phyloP scores from a whole-genome alignment of 2,113 vertebrate species.

The Cheilinus undulatus region DNA sequence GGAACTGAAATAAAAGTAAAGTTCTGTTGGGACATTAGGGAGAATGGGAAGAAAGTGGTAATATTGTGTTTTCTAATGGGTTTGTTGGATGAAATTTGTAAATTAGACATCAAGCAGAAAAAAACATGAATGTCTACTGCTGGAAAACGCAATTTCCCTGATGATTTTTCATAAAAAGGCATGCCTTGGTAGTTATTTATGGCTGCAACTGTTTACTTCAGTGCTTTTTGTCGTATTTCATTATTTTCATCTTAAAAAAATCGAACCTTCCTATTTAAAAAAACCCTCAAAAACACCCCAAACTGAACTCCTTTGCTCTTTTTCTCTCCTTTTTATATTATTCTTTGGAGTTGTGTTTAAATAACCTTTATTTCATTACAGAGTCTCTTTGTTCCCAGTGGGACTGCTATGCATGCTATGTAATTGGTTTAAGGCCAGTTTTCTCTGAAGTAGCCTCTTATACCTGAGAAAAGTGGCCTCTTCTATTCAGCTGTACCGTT shows the following conservation, averaged over 20 bases:
- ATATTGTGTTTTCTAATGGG: background rate
- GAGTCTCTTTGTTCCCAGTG: background rate
- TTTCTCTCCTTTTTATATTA: background rate
- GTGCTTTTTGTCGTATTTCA: background rate
- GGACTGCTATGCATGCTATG: background rate
- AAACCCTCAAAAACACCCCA: background rate
- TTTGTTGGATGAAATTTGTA: background rate
- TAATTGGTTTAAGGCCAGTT: conserved; percentile 19
- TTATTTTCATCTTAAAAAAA: background rate
- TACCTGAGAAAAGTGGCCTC: conserved; percentile 4
- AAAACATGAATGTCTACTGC: background rate
- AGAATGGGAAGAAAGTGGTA: background rate
- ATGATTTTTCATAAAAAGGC: background rate
- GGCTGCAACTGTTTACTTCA: background rate
- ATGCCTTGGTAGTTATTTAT: background rate
- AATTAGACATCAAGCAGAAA: background rate
- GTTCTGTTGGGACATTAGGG: background rate
- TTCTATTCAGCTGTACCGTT: background rate
- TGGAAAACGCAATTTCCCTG: background rate
- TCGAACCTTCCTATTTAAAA: background rate
- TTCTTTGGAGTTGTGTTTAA: background rate
- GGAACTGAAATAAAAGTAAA: background rate
- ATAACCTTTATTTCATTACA: background rate
- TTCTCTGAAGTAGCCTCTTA: conserved; percentile 19
- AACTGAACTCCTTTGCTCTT: background rate